These are phyloP conservation scores for Cheilosia variabilis DNA, from an alignment of 2,888 invertebrate genomes.

Conservation along the genomic window DNA sequence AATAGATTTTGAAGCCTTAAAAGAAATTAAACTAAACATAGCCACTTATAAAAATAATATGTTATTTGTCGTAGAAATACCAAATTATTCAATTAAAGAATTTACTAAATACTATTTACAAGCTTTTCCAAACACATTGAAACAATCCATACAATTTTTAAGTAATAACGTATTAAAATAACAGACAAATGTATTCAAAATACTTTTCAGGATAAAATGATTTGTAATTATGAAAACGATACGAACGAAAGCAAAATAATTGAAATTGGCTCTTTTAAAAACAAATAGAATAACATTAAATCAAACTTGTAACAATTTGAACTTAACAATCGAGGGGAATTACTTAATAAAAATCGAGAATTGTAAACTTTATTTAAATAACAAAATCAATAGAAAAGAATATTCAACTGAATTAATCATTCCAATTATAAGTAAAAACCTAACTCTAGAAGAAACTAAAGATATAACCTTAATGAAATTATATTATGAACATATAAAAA, in stretches of 20 bases:
- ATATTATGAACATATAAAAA: constrained; percentile 1
- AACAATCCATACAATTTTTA: no score
- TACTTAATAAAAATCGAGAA: neutral
- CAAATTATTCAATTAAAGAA: no score
- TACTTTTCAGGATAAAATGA: no score
- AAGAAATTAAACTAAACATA: neutral
- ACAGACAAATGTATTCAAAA: no score
- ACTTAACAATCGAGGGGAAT: neutral
- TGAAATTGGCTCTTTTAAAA: no score
- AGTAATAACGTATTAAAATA: no score
- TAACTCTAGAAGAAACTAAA: neutral
- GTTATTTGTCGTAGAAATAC: no score
- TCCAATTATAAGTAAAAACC: neutral
- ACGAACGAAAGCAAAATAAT: no score
- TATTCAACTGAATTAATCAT: neutral
- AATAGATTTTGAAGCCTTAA: neutral
- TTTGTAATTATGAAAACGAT: no score
- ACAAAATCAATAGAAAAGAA: neutral
- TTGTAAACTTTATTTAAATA: neutral
- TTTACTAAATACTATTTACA: no score
- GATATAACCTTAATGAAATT: neutral
- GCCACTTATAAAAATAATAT: no score
- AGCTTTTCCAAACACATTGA: no score
- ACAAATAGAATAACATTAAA: neutral
- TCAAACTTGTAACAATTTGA: neutral